A percentile compares a stretch with the other conserved stretches of the same genome.
These are phyloP conservation scores for Pseudococcus longispinus DNA, from an alignment of 2,888 invertebrate species.

Conservation along the genomic window DNA sequence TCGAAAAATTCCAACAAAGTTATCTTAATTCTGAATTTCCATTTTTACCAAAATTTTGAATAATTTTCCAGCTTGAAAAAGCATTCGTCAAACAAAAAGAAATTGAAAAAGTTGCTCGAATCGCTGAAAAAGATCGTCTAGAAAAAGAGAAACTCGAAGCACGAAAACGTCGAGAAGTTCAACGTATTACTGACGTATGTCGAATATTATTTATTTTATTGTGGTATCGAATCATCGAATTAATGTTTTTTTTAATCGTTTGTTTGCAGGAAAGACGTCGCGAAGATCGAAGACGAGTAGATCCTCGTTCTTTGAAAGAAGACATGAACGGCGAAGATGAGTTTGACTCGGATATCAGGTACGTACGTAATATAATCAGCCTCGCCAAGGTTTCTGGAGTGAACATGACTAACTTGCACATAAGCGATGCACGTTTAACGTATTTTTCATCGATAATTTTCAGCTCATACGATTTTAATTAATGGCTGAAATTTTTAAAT, in stretches of 20 bases:
- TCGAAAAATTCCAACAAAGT: background rate
- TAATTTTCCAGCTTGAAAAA: conserved; percentile 73
- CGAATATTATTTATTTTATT: background rate
- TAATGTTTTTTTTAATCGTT: background rate
- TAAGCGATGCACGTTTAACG: background rate
- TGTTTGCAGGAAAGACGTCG: conserved; percentile 59
- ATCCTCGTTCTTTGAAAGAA: conserved; percentile 62
- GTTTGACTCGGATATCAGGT: conserved; percentile 57
- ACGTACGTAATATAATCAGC: background rate
- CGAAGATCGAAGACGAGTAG: conserved; percentile 63
- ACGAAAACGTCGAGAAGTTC: conserved; percentile 85
- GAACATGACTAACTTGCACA: background rate
- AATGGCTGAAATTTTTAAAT: conserved; percentile 21
- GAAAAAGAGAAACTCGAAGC: conserved; percentile 86
- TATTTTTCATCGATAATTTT: background rate
- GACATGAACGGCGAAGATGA: conserved; percentile 60
- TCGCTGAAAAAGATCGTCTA: conserved; percentile 78
- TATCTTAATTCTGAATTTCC: background rate
- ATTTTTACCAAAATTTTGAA: background rate
- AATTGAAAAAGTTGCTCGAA: conserved; percentile 78
- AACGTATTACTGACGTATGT: conserved; percentile 79
- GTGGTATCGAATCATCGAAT: background rate
- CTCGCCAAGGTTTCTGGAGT: background rate
- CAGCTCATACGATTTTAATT: conserved; percentile 1
- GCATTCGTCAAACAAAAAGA: conserved; percentile 83